phyloP scores from a whole-genome alignment of 53 echinoderm and acorn worm genomes.

The Luidia sarsii region DNA sequence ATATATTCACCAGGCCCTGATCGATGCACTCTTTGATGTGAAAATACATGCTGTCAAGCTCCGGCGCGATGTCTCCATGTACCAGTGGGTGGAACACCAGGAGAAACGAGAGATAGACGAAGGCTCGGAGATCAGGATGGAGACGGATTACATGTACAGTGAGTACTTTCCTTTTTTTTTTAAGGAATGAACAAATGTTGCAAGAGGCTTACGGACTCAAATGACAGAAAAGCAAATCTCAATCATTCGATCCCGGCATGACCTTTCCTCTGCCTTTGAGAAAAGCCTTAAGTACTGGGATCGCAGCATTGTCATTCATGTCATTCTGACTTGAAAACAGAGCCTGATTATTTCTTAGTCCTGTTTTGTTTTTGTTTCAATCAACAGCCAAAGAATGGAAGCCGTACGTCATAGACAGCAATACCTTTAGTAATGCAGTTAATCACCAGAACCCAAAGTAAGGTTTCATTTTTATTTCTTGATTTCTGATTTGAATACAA shows the following conservation, averaged over 20 bases:
- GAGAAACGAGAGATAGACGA: slow-evolving; percentile 38
- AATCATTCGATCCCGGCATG: too few relatives aligned
- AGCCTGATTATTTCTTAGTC: too few relatives aligned
- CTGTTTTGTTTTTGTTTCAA: too few relatives aligned
- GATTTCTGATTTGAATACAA: neutral
- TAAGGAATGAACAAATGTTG: neutral
- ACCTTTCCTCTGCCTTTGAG: too few relatives aligned
- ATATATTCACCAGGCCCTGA: slow-evolving; percentile 61
- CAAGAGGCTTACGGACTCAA: too few relatives aligned
- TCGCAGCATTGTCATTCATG: too few relatives aligned
- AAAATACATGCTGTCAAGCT: slow-evolving; percentile 77
- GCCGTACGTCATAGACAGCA: slow-evolving; percentile 66
- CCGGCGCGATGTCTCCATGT: slow-evolving; percentile 92
- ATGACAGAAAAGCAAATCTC: too few relatives aligned
- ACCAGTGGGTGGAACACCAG: slow-evolving; percentile 88
- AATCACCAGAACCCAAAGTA: slow-evolving; percentile 83
- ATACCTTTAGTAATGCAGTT: slow-evolving; percentile 66
- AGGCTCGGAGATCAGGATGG: slow-evolving; percentile 28
- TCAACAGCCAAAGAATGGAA: slow-evolving; percentile 82
- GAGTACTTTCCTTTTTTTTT: slow-evolving; percentile 31
- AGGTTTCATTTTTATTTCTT: slow-evolving; percentile 44
- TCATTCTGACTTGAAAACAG: too few relatives aligned
- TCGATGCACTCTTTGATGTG: slow-evolving; percentile 73
- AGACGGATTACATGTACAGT: slow-evolving; percentile 73
- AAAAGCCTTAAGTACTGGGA: too few relatives aligned